phyloP scores from a whole-genome alignment of 92 coral and sea anemone species.

The Virgularia gustaviana region DNA sequence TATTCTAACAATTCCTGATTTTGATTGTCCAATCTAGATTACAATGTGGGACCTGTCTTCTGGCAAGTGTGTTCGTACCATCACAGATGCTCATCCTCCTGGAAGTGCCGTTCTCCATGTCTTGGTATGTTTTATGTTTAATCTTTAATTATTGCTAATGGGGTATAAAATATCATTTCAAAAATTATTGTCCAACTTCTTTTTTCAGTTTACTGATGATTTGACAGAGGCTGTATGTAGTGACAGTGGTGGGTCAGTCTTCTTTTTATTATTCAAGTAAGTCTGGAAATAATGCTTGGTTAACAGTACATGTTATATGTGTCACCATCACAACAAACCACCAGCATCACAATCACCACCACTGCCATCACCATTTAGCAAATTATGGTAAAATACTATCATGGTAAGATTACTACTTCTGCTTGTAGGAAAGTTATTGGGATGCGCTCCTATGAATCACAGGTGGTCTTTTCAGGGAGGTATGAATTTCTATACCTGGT shows the following conservation, averaged over 20 bases:
- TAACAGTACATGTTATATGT: background rate
- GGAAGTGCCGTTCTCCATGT: conserved; percentile 96
- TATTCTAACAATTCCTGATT: background rate
- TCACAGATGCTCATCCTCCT: conserved; percentile 91
- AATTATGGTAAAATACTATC: background rate
- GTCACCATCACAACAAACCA: background rate
- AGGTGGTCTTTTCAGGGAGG: conserved; percentile 95
- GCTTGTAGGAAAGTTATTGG: conserved; percentile 77
- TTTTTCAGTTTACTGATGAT: conserved; percentile 82
- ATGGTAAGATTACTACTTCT: background rate
- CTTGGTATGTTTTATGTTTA: conserved; percentile 50
- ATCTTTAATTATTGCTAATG: too few relatives aligned
- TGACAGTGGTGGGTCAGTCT: conserved; percentile 98
- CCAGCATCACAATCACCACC: too few relatives aligned
- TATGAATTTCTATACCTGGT: too few relatives aligned
- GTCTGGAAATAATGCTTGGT: conserved; percentile 11
- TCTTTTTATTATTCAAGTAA: conserved; percentile 89
- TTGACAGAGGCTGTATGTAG: conserved; percentile 91
- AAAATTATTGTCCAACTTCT: too few relatives aligned
- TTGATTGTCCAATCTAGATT: conserved; percentile 45
- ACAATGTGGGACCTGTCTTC: conserved; percentile 95
- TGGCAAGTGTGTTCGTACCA: conserved; percentile 77
- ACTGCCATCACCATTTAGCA: background rate
- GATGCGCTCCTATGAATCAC: conserved; percentile 85
- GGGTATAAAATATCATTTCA: too few relatives aligned